Conservation (phyloP, 1,140 invertebrate species). For the Brachionus rubens region DNA sequence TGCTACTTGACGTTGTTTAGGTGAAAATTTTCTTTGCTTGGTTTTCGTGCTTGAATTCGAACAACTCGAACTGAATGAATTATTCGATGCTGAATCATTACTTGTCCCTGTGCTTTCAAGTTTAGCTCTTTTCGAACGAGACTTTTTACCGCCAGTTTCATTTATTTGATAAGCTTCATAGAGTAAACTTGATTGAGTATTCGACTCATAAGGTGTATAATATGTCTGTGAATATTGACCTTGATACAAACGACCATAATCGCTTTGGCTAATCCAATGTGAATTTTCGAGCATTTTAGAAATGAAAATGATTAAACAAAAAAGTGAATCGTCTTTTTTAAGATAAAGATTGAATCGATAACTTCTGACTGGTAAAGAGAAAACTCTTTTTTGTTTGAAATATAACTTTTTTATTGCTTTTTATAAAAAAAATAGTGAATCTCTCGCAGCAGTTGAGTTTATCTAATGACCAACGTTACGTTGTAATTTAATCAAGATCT, state of each 20-base stretch:
- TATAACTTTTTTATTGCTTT: slow-evolving; percentile 41
- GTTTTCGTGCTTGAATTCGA: not conserved
- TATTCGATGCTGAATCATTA: not conserved
- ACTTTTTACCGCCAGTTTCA: not conserved
- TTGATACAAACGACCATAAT: not conserved
- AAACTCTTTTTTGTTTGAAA: slow-evolving; percentile 9
- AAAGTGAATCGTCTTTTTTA: not conserved
- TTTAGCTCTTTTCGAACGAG: not conserved
- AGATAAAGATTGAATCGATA: not conserved
- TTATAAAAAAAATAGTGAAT: not conserved
- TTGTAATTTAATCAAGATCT: slow-evolving; percentile 29
- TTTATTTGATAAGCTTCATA: not conserved
- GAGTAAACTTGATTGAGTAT: not conserved
- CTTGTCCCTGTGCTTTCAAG: no score
- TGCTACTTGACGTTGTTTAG: slow-evolving; percentile 41
- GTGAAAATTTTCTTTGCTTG: slow-evolving; percentile 31
- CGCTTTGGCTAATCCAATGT: not conserved
- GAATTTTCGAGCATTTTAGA: slow-evolving; percentile 24
- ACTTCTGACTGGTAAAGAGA: slow-evolving; percentile 12
- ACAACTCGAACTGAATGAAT: slow-evolving; percentile 14
- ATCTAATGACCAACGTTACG: not conserved
- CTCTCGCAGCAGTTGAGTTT: slow-evolving; percentile 18
- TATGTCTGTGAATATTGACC: not conserved
- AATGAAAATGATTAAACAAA: not conserved
- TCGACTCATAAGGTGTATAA: not conserved